phyloP scores from a whole-genome alignment of 2,113 vertebrate genomes.

The Excalfactoria chinensis region DNA sequence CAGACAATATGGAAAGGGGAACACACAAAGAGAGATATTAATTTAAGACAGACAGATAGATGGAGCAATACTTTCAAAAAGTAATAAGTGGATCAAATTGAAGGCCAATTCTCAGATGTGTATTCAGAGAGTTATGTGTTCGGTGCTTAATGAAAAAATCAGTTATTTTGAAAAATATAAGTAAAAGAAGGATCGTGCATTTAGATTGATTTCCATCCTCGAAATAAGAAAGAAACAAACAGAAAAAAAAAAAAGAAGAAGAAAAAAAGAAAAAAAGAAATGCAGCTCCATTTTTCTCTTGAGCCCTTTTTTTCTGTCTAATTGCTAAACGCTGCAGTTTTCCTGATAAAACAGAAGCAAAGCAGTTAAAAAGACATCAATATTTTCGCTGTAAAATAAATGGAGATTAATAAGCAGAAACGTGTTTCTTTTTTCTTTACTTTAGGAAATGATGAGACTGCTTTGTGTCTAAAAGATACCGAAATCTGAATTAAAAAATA shows the following conservation, averaged over 20 bases:
- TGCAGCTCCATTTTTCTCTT: neutral
- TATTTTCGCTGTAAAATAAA: neutral
- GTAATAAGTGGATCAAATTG: conserved; percentile 17
- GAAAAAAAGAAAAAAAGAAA: neutral
- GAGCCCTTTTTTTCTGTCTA: neutral
- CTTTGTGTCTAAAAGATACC: neutral
- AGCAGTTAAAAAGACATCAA: neutral
- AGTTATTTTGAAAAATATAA: neutral
- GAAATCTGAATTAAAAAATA: neutral
- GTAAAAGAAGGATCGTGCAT: neutral
- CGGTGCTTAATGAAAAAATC: neutral
- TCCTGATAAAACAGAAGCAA: neutral
- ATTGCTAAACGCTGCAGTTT: neutral
- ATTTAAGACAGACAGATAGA: conserved; percentile 47
- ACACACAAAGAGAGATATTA: conserved; percentile 44
- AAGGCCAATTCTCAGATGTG: conserved; percentile 18
- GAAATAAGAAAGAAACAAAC: neutral
- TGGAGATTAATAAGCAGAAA: neutral
- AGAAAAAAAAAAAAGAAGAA: neutral
- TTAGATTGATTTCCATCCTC: neutral
- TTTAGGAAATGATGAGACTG: neutral
- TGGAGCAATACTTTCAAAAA: conserved; percentile 21
- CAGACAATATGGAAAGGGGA: conserved; percentile 37
- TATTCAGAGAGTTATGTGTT: neutral
- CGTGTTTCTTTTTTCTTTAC: neutral